Evolutionary conservation across 1,140 invertebrate species (phyloP).

Genomic region (Orius insidiosus): DNA sequence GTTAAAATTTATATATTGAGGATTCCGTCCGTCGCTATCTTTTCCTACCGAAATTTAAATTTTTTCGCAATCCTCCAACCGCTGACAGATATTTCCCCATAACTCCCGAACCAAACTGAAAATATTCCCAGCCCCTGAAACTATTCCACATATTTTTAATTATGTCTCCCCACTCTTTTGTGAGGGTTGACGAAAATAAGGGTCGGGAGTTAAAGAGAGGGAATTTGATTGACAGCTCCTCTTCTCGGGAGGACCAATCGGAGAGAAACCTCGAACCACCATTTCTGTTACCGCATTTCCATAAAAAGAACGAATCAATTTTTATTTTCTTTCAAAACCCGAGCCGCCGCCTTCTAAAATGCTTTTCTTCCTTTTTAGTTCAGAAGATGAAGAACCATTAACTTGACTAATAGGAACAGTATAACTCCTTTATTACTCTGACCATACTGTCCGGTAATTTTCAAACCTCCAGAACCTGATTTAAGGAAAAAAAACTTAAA

Average conservation of each 20-base stretch:
- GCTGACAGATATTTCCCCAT: background rate
- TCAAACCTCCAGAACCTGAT: no score
- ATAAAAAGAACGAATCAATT: background rate
- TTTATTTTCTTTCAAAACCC: no score
- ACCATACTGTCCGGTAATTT: no score
- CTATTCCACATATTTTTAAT: constrained; percentile 11
- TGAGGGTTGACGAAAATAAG: background rate
- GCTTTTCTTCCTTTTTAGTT: no score
- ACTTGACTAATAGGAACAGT: no score
- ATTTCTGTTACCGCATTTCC: background rate
- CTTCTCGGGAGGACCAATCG: background rate
- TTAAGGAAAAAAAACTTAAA: no score
- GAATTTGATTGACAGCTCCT: background rate
- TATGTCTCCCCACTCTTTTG: background rate
- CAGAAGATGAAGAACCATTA: no score
- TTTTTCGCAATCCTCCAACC: background rate
- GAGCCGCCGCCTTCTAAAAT: no score
- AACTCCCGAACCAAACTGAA: background rate
- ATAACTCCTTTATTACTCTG: no score
- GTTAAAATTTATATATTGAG: no score
- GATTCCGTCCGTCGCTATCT: no score
- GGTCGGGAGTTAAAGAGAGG: background rate
- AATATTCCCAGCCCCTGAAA: background rate
- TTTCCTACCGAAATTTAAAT: no score
- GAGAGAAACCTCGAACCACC: background rate